Percentiles rank a stretch among this genome's conserved stretches.
These are phyloP conservation scores for Eueremaeus valkanovi DNA, from an alignment of 2,888 invertebrate genomes.

Conservation along the genomic window DNA sequence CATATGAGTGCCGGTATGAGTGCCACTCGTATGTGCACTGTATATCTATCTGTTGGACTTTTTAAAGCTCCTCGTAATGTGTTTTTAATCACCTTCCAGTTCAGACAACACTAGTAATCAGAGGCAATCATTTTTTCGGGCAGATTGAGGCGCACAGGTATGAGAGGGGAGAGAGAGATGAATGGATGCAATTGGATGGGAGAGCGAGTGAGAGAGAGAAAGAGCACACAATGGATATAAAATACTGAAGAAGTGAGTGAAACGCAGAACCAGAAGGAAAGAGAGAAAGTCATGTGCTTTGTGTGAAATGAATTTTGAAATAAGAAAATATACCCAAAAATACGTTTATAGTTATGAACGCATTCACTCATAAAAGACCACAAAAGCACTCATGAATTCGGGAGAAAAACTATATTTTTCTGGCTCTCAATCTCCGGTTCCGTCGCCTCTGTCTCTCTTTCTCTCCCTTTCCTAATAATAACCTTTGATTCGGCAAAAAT, in stretches of 20 bases:
- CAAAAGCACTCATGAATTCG: background rate
- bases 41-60: too few relatives aligned
- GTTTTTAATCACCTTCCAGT: slow-evolving; percentile 9
- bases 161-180: background rate
- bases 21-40: too few relatives aligned
- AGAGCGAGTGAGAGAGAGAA: background rate
- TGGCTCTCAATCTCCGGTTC: background rate
- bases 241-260: too few relatives aligned
- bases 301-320: background rate
- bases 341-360: background rate
- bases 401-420: background rate
- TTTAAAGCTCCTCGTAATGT: background rate
- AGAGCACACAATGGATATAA: too few relatives aligned
- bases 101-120: slow-evolving; percentile 4
- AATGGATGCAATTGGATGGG: too few relatives aligned
- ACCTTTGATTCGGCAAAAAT: background rate
- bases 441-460: background rate
- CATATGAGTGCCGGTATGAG: too few relatives aligned
- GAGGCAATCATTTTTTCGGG: slow-evolving; percentile 2
- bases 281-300: background rate
- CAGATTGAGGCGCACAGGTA: background rate
- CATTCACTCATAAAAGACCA: background rate
- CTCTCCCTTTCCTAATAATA: background rate
- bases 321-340: background rate
- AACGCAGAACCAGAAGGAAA: too few relatives aligned